phyloP scores from a whole-genome alignment of 2,113 vertebrate species.

The Serilophus lunatus region DNA sequence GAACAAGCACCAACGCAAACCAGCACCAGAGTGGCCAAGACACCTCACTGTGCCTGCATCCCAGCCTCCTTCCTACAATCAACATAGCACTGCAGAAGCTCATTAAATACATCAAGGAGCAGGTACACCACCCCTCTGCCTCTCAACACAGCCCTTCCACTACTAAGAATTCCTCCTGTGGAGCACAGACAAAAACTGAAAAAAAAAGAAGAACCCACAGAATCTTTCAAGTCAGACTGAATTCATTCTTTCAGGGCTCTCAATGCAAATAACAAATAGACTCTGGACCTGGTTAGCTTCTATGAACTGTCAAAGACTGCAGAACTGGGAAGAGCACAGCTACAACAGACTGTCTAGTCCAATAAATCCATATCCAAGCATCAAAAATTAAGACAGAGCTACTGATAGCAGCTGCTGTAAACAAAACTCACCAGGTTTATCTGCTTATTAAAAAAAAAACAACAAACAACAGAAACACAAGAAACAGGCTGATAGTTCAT shows the following conservation, averaged over 20 bases:
- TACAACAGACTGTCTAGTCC: background rate
- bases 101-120: background rate
- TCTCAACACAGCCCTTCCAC: background rate
- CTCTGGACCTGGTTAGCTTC: background rate
- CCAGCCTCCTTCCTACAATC: background rate
- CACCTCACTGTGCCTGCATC: background rate
- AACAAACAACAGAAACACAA: background rate
- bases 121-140: background rate
- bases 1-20: background rate
- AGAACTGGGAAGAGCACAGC: background rate
- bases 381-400: slow-evolving; percentile 10
- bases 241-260: background rate
- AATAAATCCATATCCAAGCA: slow-evolving; percentile 27
- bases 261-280: background rate
- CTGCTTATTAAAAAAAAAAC: background rate
- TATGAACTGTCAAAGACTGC: background rate
- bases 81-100: background rate
- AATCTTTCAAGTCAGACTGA: background rate
- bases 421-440: slow-evolving; percentile 1
- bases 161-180: background rate
- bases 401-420: slow-evolving; percentile 3
- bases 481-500: background rate
- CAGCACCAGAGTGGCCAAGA: background rate
- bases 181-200: background rate
- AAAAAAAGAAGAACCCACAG: background rate